phyloP scores from a whole-genome alignment of 2,797 vertebrate species.

The Centroberyx gerrardi region DNA sequence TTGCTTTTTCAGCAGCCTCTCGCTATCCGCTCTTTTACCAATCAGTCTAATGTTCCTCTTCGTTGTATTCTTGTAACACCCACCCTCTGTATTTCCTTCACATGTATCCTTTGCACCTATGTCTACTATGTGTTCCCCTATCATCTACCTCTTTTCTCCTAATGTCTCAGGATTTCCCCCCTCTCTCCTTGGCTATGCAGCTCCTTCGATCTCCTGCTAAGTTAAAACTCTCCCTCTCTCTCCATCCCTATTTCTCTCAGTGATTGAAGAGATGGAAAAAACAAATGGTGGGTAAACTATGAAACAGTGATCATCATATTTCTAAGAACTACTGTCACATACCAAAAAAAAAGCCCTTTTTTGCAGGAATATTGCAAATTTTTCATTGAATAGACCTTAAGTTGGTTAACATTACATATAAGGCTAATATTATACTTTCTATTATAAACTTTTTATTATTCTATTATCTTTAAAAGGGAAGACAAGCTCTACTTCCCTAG shows the following conservation, averaged over 20 bases:
- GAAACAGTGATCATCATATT: background rate
- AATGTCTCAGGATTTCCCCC: background rate
- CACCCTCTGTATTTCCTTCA: background rate
- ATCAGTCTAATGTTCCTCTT: background rate
- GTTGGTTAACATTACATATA: too few species aligned
- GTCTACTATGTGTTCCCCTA: background rate
- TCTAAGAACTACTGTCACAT: too few species aligned
- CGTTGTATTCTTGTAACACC: background rate
- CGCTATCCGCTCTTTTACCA: background rate
- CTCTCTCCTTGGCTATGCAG: background rate
- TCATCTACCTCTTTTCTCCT: background rate
- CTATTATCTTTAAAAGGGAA: too few species aligned
- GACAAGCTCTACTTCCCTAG: too few species aligned
- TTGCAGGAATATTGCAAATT: too few species aligned
- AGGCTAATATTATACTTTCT: too few species aligned
- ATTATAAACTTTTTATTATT: too few species aligned
- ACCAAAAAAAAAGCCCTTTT: too few species aligned
- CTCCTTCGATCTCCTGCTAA: conserved; percentile 18
- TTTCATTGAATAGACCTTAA: too few species aligned
- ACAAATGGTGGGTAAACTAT: too few species aligned
- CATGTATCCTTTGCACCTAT: background rate
- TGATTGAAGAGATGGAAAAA: too few species aligned
- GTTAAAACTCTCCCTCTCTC: conserved; percentile 9
- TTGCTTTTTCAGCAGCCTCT: background rate
- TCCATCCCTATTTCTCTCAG: background rate